phyloP scores from a whole-genome alignment of 1,140 invertebrate species.

The Drosophila mauritiana region DNA sequence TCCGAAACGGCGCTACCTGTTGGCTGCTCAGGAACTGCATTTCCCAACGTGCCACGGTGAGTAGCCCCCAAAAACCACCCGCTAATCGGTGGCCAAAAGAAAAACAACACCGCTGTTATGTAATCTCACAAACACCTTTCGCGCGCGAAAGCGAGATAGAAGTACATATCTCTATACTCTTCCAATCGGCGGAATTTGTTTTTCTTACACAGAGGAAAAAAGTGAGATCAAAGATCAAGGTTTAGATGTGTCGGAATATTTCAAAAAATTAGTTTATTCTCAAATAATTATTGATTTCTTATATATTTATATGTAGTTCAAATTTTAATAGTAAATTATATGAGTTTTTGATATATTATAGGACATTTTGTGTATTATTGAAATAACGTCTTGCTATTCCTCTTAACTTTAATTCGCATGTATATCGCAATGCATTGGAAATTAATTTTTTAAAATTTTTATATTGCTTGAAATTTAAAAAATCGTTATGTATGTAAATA shows the following conservation, averaged over 20 bases:
- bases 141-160: constrained; percentile 36
- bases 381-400: too few relatives aligned
- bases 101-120: constrained; percentile 49
- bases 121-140: constrained; percentile 38
- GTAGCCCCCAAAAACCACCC: not conserved
- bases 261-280: not conserved
- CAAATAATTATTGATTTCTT: too few relatives aligned
- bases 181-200: constrained; percentile 18
- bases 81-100: not conserved
- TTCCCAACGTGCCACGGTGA: constrained; percentile 35
- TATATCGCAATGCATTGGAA: too few relatives aligned
- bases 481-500: too few relatives aligned
- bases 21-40: constrained; percentile 57
- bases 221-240: constrained; percentile 6
- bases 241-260: not conserved
- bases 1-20: constrained; percentile 58
- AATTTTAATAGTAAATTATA: too few relatives aligned
- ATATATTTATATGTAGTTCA: too few relatives aligned
- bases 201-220: constrained; percentile 9
- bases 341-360: too few relatives aligned
- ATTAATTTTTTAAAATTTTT: too few relatives aligned
- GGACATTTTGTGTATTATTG: too few relatives aligned
- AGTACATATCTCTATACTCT: constrained; percentile 12
- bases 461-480: too few relatives aligned
- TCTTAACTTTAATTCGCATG: too few relatives aligned